A percentile compares a stretch with the other conserved stretches of the same genome.
Conservation (phyloP, 2,113 vertebrate species). For the Mola mola region DNA sequence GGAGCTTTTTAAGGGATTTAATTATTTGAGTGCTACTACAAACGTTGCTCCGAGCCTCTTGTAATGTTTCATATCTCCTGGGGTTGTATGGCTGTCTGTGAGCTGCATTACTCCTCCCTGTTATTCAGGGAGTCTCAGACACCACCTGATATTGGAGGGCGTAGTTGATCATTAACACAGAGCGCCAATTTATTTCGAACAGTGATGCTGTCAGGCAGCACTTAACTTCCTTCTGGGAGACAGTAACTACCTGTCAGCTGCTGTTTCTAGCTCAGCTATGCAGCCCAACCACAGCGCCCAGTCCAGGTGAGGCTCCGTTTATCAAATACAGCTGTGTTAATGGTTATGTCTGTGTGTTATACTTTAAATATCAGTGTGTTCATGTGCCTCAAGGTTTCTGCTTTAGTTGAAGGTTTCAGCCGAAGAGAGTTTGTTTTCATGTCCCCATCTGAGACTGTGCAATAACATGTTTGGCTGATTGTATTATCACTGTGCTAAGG, state of each 20-base stretch:
- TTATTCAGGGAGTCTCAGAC: conserved; percentile 1
- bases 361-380: too few relatives aligned
- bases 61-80: background rate
- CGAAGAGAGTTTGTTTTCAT: too few relatives aligned
- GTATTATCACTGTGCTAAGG: too few relatives aligned
- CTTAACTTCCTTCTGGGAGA: conserved; percentile 64
- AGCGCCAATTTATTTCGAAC: conserved; percentile 67
- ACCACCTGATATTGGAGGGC: conserved; percentile 32
- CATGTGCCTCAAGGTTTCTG: too few relatives aligned
- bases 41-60: background rate
- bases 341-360: background rate
- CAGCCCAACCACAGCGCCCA: conserved; percentile 12
- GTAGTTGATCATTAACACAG: conserved; percentile 78
- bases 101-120: too few relatives aligned
- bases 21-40: background rate
- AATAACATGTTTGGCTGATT: too few relatives aligned
- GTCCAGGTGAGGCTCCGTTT: conserved; percentile 64
- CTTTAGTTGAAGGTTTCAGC: too few relatives aligned
- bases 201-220: conserved; percentile 64
- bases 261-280: conserved; percentile 21
- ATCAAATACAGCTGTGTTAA: background rate
- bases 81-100: background rate
- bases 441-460: too few relatives aligned
- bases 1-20: background rate
- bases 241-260: conserved; percentile 16